Evolutionary conservation across 2,888 invertebrate species (phyloP).

Genomic region (Meta bourneti): DNA sequence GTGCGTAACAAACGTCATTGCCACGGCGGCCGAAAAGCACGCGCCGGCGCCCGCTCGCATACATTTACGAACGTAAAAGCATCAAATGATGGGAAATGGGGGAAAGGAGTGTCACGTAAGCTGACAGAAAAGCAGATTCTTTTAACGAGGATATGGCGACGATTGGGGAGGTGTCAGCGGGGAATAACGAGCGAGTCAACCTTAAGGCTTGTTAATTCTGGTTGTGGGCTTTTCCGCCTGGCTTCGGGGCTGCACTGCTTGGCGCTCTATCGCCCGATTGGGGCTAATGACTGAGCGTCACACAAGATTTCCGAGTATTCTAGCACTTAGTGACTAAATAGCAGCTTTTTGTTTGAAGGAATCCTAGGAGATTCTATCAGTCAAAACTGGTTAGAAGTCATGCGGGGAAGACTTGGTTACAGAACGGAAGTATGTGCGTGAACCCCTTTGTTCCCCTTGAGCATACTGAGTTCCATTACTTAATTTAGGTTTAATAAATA

Average conservation of each 20-base stretch:
- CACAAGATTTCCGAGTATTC: too few species aligned
- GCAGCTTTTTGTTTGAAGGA: neutral
- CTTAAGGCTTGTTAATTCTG: constrained; percentile 71
- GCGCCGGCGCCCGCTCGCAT: constrained; percentile 40
- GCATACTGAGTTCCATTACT: too few species aligned
- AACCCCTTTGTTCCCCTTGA: too few species aligned
- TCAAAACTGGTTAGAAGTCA: too few species aligned
- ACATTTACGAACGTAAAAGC: constrained; percentile 23
- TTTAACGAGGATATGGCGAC: constrained; percentile 68
- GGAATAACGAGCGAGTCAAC: constrained; percentile 51
- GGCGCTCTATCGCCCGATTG: constrained; percentile 27
- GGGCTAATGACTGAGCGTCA: neutral
- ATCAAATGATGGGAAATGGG: constrained; percentile 22
- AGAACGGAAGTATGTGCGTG: too few species aligned
- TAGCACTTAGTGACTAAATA: too few species aligned
- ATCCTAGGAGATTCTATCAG: too few species aligned
- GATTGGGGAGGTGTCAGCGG: constrained; percentile 67
- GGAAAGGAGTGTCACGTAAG: constrained; percentile 61
- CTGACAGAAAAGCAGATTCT: constrained; percentile 67
- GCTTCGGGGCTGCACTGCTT: neutral
- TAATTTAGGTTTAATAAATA: too few species aligned
- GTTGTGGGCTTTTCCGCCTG: constrained; percentile 17
- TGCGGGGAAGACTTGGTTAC: too few species aligned
- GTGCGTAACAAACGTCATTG: constrained; percentile 30
- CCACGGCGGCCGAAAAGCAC: constrained; percentile 28